These are phyloP conservation scores for Lithophane socia DNA, from an alignment of 2,888 invertebrate species.

Conservation along the genomic window DNA sequence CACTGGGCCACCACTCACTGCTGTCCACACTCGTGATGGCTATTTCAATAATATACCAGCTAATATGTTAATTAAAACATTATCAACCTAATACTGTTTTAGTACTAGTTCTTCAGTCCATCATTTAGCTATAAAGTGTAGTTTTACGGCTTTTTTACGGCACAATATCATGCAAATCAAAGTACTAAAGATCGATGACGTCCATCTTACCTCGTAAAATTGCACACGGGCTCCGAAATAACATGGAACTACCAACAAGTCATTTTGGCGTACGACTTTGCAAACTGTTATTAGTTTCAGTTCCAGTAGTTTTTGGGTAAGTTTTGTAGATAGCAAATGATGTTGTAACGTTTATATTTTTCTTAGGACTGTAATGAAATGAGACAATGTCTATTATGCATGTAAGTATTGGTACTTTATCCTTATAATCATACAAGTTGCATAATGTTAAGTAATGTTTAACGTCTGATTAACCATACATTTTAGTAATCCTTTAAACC, in stretches of 20 bases:
- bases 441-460: no score
- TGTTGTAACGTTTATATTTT: background rate
- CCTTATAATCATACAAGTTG: no score
- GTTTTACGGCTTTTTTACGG: constrained; percentile 67
- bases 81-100: constrained; percentile 21
- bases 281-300: constrained; percentile 40
- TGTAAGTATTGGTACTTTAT: no score
- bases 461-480: no score
- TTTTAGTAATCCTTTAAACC: no score
- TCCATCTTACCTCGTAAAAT: constrained; percentile 57
- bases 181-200: constrained; percentile 63
- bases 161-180: constrained; percentile 69
- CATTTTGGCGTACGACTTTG: constrained; percentile 41
- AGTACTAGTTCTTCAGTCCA: background rate
- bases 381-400: no score
- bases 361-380: background rate
- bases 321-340: constrained; percentile 15
- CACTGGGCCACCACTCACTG: no score
- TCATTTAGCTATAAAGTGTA: constrained; percentile 29
- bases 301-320: constrained; percentile 8
- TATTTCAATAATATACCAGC: background rate
- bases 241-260: constrained; percentile 27
- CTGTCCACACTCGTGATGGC: background rate
- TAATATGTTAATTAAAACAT: constrained; percentile 13
- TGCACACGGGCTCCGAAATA: constrained; percentile 38